A percentile compares a stretch with the other conserved stretches of the same genome.
Evolutionary conservation across 2,797 vertebrate genomes (phyloP).

Genomic region (Sebastolobus alascanus): DNA sequence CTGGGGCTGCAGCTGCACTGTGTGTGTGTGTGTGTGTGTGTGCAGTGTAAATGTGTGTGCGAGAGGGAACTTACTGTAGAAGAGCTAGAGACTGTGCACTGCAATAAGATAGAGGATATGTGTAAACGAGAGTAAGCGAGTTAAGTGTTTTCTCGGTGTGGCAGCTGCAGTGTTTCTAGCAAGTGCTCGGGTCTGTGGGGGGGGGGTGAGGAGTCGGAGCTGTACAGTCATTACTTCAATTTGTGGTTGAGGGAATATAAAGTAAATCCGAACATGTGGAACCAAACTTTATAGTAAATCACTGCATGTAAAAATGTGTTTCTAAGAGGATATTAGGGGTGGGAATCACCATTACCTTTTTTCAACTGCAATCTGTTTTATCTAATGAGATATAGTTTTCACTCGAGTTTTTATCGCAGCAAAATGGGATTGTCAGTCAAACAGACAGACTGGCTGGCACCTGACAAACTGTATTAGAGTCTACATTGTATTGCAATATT

Average conservation of each 20-base stretch:
- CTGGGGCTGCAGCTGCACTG: constrained; percentile 56
- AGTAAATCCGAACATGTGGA: constrained; percentile 1
- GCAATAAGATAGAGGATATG: constrained; percentile 19
- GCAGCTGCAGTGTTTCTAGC: constrained; percentile 22
- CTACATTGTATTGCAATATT: no score
- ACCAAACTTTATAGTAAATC: not conserved
- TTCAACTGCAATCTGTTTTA: no score
- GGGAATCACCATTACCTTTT: no score
- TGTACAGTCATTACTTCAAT: constrained; percentile 13
- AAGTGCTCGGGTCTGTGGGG: not conserved
- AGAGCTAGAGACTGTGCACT: constrained; percentile 8
- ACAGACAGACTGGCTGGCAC: no score
- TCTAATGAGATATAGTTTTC: no score
- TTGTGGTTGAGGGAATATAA: not conserved
- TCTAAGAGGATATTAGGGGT: not conserved
- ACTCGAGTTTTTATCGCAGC: no score
- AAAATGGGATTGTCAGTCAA: no score
- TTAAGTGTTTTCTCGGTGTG: constrained; percentile 24
- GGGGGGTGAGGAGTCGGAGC: not conserved
- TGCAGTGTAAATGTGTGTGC: not conserved
- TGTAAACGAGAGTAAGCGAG: constrained; percentile 39
- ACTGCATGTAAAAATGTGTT: not conserved
- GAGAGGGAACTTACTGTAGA: not conserved
- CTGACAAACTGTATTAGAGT: no score
- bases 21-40: not conserved